Evolutionary conservation across 2,113 vertebrate genomes (phyloP), one percentile per base, ranked within the genome.

Genomic region (Melierax canorus): DNA sequence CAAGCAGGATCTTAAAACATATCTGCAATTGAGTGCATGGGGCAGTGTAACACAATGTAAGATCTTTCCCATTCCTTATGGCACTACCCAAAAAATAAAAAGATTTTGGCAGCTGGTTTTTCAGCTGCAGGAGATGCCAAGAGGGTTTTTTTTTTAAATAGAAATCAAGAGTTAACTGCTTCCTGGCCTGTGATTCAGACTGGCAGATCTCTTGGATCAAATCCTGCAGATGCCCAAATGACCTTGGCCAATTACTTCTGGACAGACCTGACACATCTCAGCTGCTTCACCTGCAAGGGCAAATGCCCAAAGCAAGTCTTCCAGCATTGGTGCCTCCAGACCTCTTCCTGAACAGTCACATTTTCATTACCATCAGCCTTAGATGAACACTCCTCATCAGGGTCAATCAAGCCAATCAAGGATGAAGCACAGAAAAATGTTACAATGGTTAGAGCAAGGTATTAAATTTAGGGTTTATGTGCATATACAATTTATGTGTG

Each of bases 301-400:
- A 0, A 56, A 20, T 0, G 4, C 32, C 41, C 50, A 30, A 16
- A 30, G 29, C 46, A 14, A 11, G 32, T 4, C 36, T 11, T 11
- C 7, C 34, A 12, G 45, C 30, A 10, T 6, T 2, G 2, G 11
- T 7, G 6, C 13, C 58, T 17, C 5, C 0, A 43, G 39, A 32
- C 6, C 39, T 15, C 50, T 22, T 64, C 84, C 48, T 9, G 23
- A 68, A 4, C 15, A 14, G 15, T 22, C 6, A 23, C 13, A 18
- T 18, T 7, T 12, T 15, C 39, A 4, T 5, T 10, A 20, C 41
- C 36, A 46, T 19, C 34, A 55, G 39, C 69, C 32, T 9, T 5
- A 13, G 10, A 18, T 4, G 11, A 34, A 29, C 41, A 6, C 39
- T 11, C 67, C 55, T 71, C 10, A 15, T 45, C 36, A n/a, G 43